phyloP scores from a whole-genome alignment of 1,140 invertebrate species.

The Catajapyx aquilonaris region DNA sequence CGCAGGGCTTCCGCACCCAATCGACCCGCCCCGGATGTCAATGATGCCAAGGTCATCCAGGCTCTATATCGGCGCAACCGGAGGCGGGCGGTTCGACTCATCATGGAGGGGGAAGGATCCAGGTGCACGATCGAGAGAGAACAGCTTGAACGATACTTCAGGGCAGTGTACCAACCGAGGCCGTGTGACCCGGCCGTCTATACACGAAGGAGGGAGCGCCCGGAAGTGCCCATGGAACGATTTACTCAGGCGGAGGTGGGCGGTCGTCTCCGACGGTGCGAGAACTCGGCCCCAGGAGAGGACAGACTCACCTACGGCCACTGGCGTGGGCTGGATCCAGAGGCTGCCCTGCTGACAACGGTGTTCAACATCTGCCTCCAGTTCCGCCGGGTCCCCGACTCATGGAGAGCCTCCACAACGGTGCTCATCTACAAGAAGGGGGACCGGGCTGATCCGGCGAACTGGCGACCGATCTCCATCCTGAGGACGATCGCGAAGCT shows the following conservation, averaged over 20 bases:
- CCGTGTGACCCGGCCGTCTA: background rate
- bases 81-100: background rate
- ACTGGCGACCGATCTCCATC: too few species aligned
- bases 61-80: background rate
- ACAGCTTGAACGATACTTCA: background rate
- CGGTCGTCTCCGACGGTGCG: background rate
- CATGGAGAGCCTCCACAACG: slow-evolving; percentile 9
- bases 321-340: background rate
- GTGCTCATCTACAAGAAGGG: slow-evolving; percentile 8
- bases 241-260: slow-evolving; percentile 5
- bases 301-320: slow-evolving; percentile 7
- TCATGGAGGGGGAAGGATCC: background rate
- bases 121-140: background rate
- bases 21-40: background rate
- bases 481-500: too few species aligned
- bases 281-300: slow-evolving; percentile 10
- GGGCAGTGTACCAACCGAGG: background rate
- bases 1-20: background rate
- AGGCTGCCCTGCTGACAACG: slow-evolving; percentile 2
- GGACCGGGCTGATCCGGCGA: background rate
- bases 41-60: background rate
- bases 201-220: too few species aligned
- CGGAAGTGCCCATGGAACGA: background rate
- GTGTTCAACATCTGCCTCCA: slow-evolving; percentile 6
- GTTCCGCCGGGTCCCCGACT: slow-evolving; percentile 1